Evolutionary conservation across 2,113 vertebrate species (phyloP).

Genomic region (Pitta sordida): DNA sequence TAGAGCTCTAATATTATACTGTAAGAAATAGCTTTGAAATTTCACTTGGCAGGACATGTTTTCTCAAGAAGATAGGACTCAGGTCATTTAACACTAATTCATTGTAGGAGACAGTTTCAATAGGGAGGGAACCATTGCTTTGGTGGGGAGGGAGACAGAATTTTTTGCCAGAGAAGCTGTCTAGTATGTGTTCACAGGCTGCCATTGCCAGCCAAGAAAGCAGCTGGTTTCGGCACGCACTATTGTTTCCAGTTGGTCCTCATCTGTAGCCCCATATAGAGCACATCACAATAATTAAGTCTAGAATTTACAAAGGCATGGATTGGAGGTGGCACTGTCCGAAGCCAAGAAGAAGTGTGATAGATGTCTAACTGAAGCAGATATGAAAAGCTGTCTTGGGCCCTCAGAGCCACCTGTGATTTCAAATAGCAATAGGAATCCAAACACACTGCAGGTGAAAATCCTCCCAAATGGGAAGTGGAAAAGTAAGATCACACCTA

Average conservation of each 20-base stretch:
- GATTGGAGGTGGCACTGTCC: background rate
- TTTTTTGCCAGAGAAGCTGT: slow-evolving; percentile 30
- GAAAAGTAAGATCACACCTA: background rate
- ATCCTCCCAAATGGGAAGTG: background rate
- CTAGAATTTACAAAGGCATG: slow-evolving; percentile 44
- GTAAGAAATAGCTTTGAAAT: slow-evolving; percentile 34
- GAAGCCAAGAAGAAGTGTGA: slow-evolving; percentile 34
- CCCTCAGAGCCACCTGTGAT: background rate
- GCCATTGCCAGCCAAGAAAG: slow-evolving; percentile 3
- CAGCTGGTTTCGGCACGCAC: slow-evolving; percentile 57
- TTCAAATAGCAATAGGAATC: background rate
- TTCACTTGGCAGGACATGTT: slow-evolving; percentile 12
- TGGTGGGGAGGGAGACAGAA: background rate
- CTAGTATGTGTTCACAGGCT: background rate
- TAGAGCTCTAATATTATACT: slow-evolving; percentile 24
- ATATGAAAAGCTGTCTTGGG: slow-evolving; percentile 1
- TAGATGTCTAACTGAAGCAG: slow-evolving; percentile 15
- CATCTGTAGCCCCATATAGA: slow-evolving; percentile 43
- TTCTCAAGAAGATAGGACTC: slow-evolving; percentile 29
- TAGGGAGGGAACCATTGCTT: background rate
- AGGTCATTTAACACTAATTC: slow-evolving; percentile 39
- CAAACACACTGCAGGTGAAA: background rate
- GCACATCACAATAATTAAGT: slow-evolving; percentile 62
- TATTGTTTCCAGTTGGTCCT: slow-evolving; percentile 63
- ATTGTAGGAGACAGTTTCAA: background rate